Evolutionary conservation across 2,888 invertebrate genomes (phyloP).

Genomic region (Himalopsyche tibetana): DNA sequence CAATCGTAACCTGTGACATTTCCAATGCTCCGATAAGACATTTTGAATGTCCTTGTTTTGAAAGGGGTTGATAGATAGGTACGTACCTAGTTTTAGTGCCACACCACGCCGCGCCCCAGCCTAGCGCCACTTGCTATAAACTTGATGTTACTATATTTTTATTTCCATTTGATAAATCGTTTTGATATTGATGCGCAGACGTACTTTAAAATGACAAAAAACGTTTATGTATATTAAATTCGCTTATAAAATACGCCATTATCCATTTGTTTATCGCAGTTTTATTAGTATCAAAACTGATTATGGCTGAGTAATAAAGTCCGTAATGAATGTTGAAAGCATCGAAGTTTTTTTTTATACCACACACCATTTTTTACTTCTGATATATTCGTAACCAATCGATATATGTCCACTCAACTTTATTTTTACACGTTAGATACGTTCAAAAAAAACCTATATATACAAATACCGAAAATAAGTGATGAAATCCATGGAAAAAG

Average conservation of each 20-base stretch:
- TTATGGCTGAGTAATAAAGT: no score
- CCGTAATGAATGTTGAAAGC: no score
- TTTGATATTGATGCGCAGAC: not conserved
- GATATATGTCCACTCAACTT: no score
- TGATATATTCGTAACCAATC: no score
- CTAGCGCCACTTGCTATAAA: constrained; percentile 11
- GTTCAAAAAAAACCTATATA: no score
- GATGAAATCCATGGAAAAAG: no score
- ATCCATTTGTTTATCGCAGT: not conserved
- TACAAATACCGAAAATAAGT: no score
- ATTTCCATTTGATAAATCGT: constrained; percentile 14
- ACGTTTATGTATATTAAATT: not conserved
- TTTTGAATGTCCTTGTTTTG: constrained; percentile 54
- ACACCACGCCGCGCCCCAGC: constrained; percentile 15
- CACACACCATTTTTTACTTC: no score
- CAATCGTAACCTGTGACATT: not conserved
- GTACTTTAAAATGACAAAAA: constrained; percentile 16
- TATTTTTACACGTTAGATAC: no score
- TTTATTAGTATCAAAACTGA: no score
- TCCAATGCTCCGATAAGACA: not conserved
- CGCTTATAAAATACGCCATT: not conserved
- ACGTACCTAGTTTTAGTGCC: constrained; percentile 10
- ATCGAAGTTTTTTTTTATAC: no score
- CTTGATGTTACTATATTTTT: not conserved
- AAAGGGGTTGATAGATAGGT: constrained; percentile 50